Conservation (phyloP, 2,113 vertebrate species). For the Pteronura brasiliensis region DNA sequence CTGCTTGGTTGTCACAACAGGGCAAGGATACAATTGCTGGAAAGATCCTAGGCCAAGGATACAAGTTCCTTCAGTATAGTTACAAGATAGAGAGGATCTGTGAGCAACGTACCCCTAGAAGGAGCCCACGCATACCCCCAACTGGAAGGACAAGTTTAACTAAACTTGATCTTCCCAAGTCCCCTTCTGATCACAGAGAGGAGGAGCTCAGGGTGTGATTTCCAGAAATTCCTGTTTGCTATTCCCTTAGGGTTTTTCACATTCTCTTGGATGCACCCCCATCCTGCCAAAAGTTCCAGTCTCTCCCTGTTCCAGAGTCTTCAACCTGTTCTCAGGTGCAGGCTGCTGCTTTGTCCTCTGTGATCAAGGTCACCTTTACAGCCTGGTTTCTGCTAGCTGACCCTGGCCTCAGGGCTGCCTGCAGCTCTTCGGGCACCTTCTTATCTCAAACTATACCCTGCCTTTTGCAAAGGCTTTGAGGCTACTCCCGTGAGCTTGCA, state of each 20-base stretch:
- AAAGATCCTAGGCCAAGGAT: neutral
- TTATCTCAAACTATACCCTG: neutral
- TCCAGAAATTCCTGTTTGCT: neutral
- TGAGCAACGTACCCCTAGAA: neutral
- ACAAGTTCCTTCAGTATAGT: neutral
- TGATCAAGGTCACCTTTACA: neutral
- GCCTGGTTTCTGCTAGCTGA: neutral
- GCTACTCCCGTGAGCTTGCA: neutral
- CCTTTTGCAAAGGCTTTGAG: neutral
- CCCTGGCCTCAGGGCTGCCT: neutral
- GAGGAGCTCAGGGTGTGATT: neutral
- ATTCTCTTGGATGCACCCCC: neutral
- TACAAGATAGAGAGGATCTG: neutral
- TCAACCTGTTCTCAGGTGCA: neutral
- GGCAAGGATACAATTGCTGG: neutral
- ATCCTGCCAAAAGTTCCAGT: neutral
- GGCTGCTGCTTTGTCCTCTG: neutral
- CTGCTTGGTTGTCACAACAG: neutral
- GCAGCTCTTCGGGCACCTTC: neutral
- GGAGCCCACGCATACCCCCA: rapidly evolving
- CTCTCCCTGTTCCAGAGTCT: neutral
- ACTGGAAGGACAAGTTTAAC: neutral
- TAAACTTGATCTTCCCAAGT: neutral
- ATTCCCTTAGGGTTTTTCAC: neutral
- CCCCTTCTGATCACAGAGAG: neutral